Percentiles rank a stretch among this genome's conserved stretches.
Conservation (phyloP, 2,888 invertebrate species). For the Sepiola atlantica region DNA sequence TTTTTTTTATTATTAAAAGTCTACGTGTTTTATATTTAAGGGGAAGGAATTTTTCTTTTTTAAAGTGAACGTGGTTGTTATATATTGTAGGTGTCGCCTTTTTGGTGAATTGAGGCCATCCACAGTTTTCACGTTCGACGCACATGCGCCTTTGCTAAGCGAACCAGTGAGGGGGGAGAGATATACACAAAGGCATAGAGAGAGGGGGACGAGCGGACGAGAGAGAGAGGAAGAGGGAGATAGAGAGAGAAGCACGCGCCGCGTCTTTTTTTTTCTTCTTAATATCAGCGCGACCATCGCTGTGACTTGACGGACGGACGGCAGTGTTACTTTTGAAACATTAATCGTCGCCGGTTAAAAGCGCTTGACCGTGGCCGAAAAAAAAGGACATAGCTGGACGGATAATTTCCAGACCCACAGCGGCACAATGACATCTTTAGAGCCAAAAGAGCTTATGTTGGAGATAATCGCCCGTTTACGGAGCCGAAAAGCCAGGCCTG, state of each 20-base stretch:
- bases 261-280: background rate
- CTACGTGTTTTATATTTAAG: background rate
- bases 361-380: no score
- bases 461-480: slow-evolving; percentile 90
- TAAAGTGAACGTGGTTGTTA: background rate
- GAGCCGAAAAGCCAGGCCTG: slow-evolving; percentile 88
- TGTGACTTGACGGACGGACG: background rate
- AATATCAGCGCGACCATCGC: background rate
- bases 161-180: no score
- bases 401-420: background rate
- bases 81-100: slow-evolving; percentile 1
- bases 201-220: no score
- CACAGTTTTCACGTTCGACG: background rate
- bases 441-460: slow-evolving; percentile 82
- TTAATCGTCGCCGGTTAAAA: no score
- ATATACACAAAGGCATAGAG: no score
- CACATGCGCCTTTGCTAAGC: background rate
- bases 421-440: slow-evolving; percentile 57
- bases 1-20: no score
- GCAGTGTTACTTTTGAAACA: no score
- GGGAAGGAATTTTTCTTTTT: no score
- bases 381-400: background rate
- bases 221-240: no score
- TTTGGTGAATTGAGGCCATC: slow-evolving; percentile 6
- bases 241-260: background rate